Evolutionary conservation across 2,113 vertebrate genomes (phyloP).

Genomic region (Ciconia maguari): DNA sequence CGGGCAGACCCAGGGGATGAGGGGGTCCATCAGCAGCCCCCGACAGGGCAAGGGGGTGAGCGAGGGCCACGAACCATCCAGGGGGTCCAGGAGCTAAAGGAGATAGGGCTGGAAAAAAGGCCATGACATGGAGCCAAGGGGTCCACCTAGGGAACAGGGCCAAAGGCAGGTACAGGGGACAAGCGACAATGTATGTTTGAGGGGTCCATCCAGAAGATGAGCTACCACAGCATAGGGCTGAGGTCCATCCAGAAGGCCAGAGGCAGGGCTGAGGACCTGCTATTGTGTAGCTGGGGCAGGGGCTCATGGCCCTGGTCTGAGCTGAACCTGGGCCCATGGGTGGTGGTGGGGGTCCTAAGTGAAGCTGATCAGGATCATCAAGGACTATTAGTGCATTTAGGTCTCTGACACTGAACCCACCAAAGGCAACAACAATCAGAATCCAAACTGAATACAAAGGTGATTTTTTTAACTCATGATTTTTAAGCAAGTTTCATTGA

Average conservation of each 20-base stretch:
- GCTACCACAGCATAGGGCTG: neutral
- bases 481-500: neutral
- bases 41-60: accelerated
- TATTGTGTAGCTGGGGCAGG: neutral
- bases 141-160: neutral
- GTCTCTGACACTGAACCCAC: neutral
- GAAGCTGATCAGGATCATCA: neutral
- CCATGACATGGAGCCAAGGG: neutral
- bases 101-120: neutral
- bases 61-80: neutral
- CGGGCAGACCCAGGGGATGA: neutral
- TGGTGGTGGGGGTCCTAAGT: neutral
- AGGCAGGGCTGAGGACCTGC: neutral
- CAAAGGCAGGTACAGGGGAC: neutral
- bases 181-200: neutral
- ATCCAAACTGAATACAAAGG: neutral
- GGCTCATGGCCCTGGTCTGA: neutral
- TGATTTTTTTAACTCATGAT: neutral
- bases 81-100: neutral
- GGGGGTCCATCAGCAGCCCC: neutral
- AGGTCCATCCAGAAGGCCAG: neutral
- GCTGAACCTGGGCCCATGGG: neutral
- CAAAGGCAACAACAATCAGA: neutral
- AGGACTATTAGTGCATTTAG: neutral
- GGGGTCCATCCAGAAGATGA: neutral